Conservation (phyloP, 2,113 vertebrate species). For the Chitala chitala region DNA sequence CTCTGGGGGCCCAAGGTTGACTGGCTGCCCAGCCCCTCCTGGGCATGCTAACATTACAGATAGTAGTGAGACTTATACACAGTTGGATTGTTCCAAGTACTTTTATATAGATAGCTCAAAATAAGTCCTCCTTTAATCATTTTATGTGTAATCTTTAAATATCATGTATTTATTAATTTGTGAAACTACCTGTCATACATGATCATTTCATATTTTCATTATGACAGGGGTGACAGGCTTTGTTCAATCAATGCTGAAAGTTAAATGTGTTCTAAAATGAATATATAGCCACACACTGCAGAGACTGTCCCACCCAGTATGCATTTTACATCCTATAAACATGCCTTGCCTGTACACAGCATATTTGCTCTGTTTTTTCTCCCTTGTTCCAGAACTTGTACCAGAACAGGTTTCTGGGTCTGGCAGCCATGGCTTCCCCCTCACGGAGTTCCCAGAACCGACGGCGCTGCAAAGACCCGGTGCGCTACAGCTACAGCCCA, state of each 20-base stretch:
- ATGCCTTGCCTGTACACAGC: no score
- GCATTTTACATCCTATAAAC: not conserved
- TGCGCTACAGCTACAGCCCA: constrained; percentile 81
- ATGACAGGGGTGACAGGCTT: not conserved
- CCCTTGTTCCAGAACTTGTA: constrained; percentile 80
- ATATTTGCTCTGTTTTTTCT: not conserved
- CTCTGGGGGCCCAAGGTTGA: no score
- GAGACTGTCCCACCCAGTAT: not conserved
- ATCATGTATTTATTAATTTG: not conserved
- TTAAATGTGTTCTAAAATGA: no score
- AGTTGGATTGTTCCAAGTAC: no score
- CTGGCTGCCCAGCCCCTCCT: no score
- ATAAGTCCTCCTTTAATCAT: no score
- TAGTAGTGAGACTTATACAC: no score
- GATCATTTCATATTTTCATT: not conserved
- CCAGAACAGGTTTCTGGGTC: constrained; percentile 91
- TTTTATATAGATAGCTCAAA: no score
- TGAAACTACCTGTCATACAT: no score
- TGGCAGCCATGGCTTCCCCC: constrained; percentile 94
- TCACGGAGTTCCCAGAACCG: constrained; percentile 80
- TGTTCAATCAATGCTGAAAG: no score
- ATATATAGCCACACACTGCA: not conserved
- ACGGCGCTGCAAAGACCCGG: constrained; percentile 79
- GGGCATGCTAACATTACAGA: no score
- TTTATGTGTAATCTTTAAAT: not conserved